phyloP scores from a whole-genome alignment of 2,797 vertebrate species.

The Clarias fuscus region DNA sequence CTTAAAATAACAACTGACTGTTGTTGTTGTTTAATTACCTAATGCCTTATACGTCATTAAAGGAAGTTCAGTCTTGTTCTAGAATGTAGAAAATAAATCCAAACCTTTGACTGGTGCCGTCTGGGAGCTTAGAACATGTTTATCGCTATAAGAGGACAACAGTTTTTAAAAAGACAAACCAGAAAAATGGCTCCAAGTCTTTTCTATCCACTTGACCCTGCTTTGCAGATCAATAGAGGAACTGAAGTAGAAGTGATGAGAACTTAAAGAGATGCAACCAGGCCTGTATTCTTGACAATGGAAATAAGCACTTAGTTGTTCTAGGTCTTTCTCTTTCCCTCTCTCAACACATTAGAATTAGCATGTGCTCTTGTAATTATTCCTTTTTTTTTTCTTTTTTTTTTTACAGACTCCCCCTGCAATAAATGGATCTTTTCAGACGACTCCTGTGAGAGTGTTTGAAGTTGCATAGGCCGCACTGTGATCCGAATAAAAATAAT shows the following conservation, averaged over 20 bases:
- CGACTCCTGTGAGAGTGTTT: constrained; percentile 47
- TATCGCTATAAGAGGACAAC: constrained; percentile 9
- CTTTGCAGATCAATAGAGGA: constrained; percentile 48
- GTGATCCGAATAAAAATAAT: constrained; percentile 49
- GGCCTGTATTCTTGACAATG: constrained; percentile 43
- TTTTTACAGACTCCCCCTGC: constrained; percentile 47
- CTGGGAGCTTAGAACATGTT: neutral
- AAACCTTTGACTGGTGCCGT: too few relatives aligned
- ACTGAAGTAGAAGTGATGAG: constrained; percentile 40
- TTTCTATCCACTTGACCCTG: constrained; percentile 32
- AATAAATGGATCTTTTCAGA: constrained; percentile 52
- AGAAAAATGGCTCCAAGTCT: constrained; percentile 6
- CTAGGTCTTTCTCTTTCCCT: constrained; percentile 23
- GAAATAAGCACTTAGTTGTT: constrained; percentile 50
- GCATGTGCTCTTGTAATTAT: constrained; percentile 45
- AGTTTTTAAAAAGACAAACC: constrained; percentile 12
- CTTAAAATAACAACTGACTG: too few relatives aligned
- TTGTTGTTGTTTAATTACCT: too few relatives aligned
- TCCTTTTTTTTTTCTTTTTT: constrained; percentile 49
- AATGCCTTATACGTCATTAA: too few relatives aligned
- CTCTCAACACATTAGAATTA: constrained; percentile 35
- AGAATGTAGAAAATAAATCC: too few relatives aligned
- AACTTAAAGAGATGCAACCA: constrained; percentile 30
- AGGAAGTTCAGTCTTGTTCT: too few relatives aligned
- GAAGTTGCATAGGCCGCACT: constrained; percentile 43